A percentile compares a stretch with the other conserved stretches of the same genome.
phyloP scores from a whole-genome alignment of 2,797 vertebrate species.

The Anniella stebbinsi region DNA sequence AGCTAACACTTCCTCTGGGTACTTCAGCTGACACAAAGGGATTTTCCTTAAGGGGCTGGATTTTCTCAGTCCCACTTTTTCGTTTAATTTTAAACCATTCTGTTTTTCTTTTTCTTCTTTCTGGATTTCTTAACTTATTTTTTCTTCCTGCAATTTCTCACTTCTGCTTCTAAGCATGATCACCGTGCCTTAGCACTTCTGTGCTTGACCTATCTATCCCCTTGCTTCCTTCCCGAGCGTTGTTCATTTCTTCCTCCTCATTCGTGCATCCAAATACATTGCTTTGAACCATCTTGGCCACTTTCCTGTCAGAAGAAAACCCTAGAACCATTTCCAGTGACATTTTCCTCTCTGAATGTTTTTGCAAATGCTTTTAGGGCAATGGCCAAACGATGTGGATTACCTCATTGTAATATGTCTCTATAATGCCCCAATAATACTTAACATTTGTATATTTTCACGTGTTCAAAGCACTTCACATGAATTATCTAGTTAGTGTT shows the following conservation, averaged over 20 bases:
- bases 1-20: slow-evolving; percentile 22
- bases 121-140: not conserved
- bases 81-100: not conserved
- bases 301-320: not conserved
- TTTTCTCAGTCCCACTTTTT: slow-evolving; percentile 12
- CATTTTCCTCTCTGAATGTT: not conserved
- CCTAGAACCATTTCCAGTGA: not conserved
- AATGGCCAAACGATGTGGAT: not conserved
- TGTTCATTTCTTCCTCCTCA: not conserved
- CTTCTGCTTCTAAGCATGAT: not conserved
- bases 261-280: not conserved
- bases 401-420: not conserved
- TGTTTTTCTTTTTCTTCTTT: not conserved
- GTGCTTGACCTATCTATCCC: not conserved
- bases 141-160: not conserved
- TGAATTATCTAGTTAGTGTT: not conserved
- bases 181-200: not conserved
- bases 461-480: not conserved
- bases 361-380: not conserved
- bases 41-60: not conserved
- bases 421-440: not conserved
- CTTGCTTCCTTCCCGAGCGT: not conserved
- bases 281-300: not conserved
- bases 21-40: not conserved
- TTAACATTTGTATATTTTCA: not conserved